Evolutionary conservation across 2,888 invertebrate genomes (phyloP), one percentile per base, ranked within the genome.

Genomic region (Sericinus montela): DNA sequence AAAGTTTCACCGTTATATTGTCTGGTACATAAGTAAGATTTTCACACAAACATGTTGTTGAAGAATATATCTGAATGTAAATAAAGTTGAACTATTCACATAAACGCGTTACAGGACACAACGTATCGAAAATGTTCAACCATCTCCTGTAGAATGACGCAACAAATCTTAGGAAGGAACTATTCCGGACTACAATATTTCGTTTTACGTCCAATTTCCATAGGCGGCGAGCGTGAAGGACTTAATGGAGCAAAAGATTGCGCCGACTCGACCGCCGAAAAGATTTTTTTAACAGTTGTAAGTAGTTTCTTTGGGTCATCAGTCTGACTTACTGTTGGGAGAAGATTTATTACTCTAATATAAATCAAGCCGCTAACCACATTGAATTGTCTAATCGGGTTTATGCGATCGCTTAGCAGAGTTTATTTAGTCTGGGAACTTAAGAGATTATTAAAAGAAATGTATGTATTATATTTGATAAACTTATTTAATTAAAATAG

Each of bases 221-320:
- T 88, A 88, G 75, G 75, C 86, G 83, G 75, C 68, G 75, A 82
- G 81, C 86, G 86, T 85, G 86, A 86, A 87, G 69, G 69, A 75
- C 75, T 84, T 85, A 88, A 87, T 87, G 87, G 84, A 72, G 77
- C 86, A 81, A 78, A 80, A 86, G 84, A 87, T 88, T 88, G 84
- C 78, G 68, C 67, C 71, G 68, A 75, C 65, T 72, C 74, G 76
- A 75, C 81, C 79, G 72, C 69, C 73, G 69, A 72, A 75, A 76
- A 72, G 72, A 72, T 76, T 80, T 80, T n/a, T 77, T 79, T 76
- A 67, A 75, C 63, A 67, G 64, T 65, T 65, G 59, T 63, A 61
- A 65, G 64, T 63, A 62, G 57, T 56, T 59, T 43, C 52, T 47
- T 50, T 40, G 49, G 49, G 44, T 49, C 49, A 35, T 44, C 43